Percentiles rank a stretch among this genome's conserved stretches.
These are phyloP conservation scores for Lithodes maja DNA, from an alignment of 2,888 invertebrate genomes.

Conservation along the genomic window DNA sequence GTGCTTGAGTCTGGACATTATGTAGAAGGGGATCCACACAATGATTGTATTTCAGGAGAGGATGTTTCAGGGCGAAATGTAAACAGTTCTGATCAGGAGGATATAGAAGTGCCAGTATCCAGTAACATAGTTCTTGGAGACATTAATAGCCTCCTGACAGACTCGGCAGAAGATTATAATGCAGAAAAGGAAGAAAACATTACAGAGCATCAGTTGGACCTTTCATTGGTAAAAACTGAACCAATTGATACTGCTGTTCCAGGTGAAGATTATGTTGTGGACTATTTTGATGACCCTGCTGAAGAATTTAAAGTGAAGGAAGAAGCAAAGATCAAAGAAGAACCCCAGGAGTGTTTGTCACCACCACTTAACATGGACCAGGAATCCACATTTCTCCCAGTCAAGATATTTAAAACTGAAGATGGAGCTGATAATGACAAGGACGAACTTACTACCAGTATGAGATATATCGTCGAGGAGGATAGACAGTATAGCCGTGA, in stretches of 20 bases:
- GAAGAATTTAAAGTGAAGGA: constrained; percentile 56
- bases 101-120: constrained; percentile 4
- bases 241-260: constrained; percentile 45
- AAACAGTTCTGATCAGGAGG: constrained; percentile 1
- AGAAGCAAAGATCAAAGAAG: constrained; percentile 47
- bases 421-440: constrained; percentile 13
- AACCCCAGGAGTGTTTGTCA: constrained; percentile 26
- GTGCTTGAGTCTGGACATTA: constrained; percentile 61
- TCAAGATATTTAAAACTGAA: constrained; percentile 46
- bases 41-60: constrained; percentile 60
- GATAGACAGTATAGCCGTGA: constrained; percentile 61
- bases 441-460: constrained; percentile 31
- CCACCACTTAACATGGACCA: constrained; percentile 2
- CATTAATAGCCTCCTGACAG: constrained; percentile 36
- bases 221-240: constrained; percentile 51
- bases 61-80: constrained; percentile 35
- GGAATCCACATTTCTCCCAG: constrained; percentile 15
- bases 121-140: constrained; percentile 47
- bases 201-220: constrained; percentile 23
- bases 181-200: background rate
- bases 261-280: constrained; percentile 44
- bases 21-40: constrained; percentile 42
- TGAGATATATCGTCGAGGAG: constrained; percentile 54
- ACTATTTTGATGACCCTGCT: constrained; percentile 43
- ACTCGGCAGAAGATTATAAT: constrained; percentile 19